A percentile compares a stretch with the other conserved stretches of the same genome.
phyloP scores from a whole-genome alignment of 2,888 invertebrate species.

The Dinocampus coccinellae region DNA sequence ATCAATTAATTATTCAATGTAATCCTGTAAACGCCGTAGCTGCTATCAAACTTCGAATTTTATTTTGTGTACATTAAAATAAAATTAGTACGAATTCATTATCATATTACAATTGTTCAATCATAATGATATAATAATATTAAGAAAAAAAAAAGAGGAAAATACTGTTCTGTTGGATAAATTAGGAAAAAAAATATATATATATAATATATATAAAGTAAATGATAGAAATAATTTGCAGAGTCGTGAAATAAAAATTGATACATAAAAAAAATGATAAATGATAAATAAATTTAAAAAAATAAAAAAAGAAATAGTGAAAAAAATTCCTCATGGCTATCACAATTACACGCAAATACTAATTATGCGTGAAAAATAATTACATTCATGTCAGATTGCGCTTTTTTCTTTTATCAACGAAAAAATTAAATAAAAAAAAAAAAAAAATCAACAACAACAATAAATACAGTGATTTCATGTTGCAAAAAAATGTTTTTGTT shows the following conservation, averaged over 20 bases:
- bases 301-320: not conserved
- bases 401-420: not conserved
- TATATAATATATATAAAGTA: too few species aligned
- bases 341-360: not conserved
- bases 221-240: too few species aligned
- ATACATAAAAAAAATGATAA: not conserved
- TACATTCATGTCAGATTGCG: not conserved
- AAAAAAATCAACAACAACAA: not conserved
- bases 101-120: not conserved
- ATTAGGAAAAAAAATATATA: not conserved
- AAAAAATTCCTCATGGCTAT: not conserved
- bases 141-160: not conserved
- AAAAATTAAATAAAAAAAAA: not conserved
- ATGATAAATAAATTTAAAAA: not conserved
- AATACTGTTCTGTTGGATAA: not conserved
- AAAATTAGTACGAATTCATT: not conserved
- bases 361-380: not conserved
- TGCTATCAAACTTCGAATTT: not conserved
- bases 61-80: not conserved
- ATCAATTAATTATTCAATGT: too few species aligned
- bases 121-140: not conserved
- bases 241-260: not conserved
- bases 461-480: too few species aligned
- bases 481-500: not conserved
- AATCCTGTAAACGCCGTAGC: not conserved